Evolutionary conservation across 2,888 invertebrate species (phyloP), one percentile per base, ranked within the genome.

Genomic region (Erebia ligea): DNA sequence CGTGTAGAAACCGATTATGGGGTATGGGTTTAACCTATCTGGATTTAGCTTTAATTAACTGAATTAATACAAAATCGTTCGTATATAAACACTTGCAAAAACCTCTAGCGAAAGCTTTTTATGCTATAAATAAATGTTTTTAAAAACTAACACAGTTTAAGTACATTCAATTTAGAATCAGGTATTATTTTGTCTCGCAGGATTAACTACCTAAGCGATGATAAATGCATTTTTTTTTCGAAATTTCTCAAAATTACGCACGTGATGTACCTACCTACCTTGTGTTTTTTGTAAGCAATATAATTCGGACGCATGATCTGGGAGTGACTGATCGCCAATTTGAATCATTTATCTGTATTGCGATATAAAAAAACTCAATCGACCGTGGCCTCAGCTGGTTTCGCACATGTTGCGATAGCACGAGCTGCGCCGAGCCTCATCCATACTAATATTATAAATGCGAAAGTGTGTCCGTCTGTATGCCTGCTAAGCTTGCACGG

Each of bases 111-210:
- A 45, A 45, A 45, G 13, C 45, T 45, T 11, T 1, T 0, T 45
- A 45, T 3, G 45, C 45, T 45, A 45, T 3, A 45, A 1, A 45
- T 5, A n/a, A 17, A 52, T 52, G 8, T 17, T 52, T 8, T n/a
- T 0, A 17, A 17, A 5, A 52, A 58, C 34, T 34, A 34, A 34
- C 34, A 34, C 34, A 34, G 5, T 34, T 34, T 34, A 34, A n/a
- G 10, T 0, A 21, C 21, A 56, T 1, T 19, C 17, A 56, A 17
- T 56, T 56, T 9, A 56, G 21, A 21, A 56, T 4, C n/a, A n/a
- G n/a, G n/a, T 21, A 13, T 19, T 83, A 79, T 81, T 84, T 84
- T 82, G 83, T 82, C 84, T 84, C 81, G 80, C 80, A 82, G 80
- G 81, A 70, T 76, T 77, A 86, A 1, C 1, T 21, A 5, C 34